phyloP scores from a whole-genome alignment of 2,888 invertebrate genomes.

The Papilio elwesi region DNA sequence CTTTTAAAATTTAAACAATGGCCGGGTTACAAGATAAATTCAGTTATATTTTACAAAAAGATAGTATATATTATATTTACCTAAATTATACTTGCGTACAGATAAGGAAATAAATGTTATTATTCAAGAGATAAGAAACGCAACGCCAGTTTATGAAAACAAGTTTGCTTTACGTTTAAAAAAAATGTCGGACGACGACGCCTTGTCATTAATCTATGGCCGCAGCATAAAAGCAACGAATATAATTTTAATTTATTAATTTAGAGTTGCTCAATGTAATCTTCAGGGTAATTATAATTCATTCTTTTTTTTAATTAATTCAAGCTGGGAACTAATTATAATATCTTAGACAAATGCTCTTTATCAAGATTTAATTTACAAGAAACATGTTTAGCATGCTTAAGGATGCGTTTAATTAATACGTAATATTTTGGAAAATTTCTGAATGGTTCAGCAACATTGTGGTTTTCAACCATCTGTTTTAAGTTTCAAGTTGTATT shows the following conservation, averaged over 20 bases:
- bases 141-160: constrained; percentile 33
- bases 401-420: constrained; percentile 35
- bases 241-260: constrained; percentile 51
- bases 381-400: constrained; percentile 56
- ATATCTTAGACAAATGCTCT: constrained; percentile 66
- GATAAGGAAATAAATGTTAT: constrained; percentile 33
- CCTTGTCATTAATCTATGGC: constrained; percentile 42
- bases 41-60: constrained; percentile 8
- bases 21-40: constrained; percentile 1
- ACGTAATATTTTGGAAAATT: constrained; percentile 7
- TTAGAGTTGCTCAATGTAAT: constrained; percentile 60
- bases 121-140: constrained; percentile 34
- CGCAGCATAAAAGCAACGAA: constrained; percentile 39
- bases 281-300: constrained; percentile 64
- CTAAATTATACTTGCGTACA: constrained; percentile 3
- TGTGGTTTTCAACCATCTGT: not conserved
- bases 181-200: constrained; percentile 32
- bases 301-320: constrained; percentile 66
- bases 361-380: constrained; percentile 64
- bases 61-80: constrained; percentile 21
- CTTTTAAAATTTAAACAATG: constrained; percentile 14
- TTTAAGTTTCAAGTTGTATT: not conserved
- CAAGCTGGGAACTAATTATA: constrained; percentile 68
- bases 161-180: constrained; percentile 32
- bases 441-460: constrained; percentile 4